These are phyloP conservation scores for Sphaerophoria rueppellii DNA, from an alignment of 2,888 invertebrate species.

Conservation along the genomic window DNA sequence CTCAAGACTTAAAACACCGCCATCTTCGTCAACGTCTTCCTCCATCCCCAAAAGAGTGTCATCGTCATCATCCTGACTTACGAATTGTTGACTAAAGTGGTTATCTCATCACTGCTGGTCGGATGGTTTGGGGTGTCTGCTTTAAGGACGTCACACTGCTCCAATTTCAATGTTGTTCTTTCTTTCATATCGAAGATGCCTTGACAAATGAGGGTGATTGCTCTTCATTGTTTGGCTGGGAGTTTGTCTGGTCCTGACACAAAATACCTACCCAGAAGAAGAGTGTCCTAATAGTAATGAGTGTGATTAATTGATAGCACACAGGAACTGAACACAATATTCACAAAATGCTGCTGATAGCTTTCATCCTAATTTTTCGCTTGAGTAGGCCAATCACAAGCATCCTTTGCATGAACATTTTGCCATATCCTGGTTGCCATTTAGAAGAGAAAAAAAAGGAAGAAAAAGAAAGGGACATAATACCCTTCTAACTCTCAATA, in stretches of 20 bases:
- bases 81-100: conserved; percentile 61
- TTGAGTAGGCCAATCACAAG: conserved; percentile 64
- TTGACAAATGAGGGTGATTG: conserved; percentile 67
- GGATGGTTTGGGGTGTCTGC: conserved; percentile 7
- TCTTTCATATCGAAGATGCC: conserved; percentile 48
- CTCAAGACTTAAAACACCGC: conserved; percentile 51
- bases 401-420: conserved; percentile 47
- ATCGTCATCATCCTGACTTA: conserved; percentile 56
- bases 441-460: neutral
- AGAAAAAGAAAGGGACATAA: conserved; percentile 4
- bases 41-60: neutral
- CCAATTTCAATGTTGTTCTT: conserved; percentile 44
- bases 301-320: conserved; percentile 64
- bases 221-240: conserved; percentile 45
- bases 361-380: conserved; percentile 66
- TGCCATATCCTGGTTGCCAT: neutral
- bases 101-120: conserved; percentile 32
- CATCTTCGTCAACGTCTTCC: conserved; percentile 23
- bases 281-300: conserved; percentile 51
- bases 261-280: conserved; percentile 30
- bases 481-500: conserved; percentile 22
- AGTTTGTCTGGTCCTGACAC: conserved; percentile 63
- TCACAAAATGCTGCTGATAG: conserved; percentile 27
- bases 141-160: conserved; percentile 58
- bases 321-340: conserved; percentile 23